A percentile compares a stretch with the other conserved stretches of the same genome.
phyloP scores from a whole-genome alignment of 2,888 invertebrate genomes.

The Hemithea aestivaria region DNA sequence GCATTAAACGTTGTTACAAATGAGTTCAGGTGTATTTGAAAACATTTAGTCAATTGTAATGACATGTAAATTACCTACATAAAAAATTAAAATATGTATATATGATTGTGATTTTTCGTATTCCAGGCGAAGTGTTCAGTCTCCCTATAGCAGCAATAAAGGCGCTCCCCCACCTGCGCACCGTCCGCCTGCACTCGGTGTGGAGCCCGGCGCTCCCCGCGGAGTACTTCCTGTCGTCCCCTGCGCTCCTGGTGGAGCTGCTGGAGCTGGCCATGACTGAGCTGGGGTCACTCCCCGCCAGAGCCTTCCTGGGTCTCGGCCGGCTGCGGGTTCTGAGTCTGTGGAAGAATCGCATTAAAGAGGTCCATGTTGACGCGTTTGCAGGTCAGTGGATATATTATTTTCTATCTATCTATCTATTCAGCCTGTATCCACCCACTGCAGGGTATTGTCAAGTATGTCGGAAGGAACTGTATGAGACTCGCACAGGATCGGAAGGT shows the following conservation, averaged over 20 bases:
- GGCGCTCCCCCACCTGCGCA: slow-evolving; percentile 1
- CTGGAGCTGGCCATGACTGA: slow-evolving; percentile 5
- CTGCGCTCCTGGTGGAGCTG: background rate
- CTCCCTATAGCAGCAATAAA: background rate
- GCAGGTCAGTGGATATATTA: background rate
- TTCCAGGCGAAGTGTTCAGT: background rate
- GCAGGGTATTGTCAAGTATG: no score
- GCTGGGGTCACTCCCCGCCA: background rate
- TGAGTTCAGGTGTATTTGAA: no score
- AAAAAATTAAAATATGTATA: no score
- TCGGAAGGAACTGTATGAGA: no score
- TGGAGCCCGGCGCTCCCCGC: background rate
- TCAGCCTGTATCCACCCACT: no score
- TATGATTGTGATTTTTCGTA: no score
- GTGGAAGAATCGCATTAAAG: slow-evolving; percentile 1
- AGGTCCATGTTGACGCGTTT: background rate
- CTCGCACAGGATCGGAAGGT: no score
- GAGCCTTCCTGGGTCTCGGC: slow-evolving; percentile 3
- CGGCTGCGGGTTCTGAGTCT: background rate
- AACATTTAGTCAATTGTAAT: no score
- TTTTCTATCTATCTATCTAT: no score
- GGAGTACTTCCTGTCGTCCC: background rate
- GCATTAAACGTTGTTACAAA: no score
- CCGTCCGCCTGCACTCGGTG: background rate
- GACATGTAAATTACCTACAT: no score